These are phyloP conservation scores for Petrolisthes cinctipes DNA, from an alignment of 2,888 invertebrate species.

Conservation along the genomic window DNA sequence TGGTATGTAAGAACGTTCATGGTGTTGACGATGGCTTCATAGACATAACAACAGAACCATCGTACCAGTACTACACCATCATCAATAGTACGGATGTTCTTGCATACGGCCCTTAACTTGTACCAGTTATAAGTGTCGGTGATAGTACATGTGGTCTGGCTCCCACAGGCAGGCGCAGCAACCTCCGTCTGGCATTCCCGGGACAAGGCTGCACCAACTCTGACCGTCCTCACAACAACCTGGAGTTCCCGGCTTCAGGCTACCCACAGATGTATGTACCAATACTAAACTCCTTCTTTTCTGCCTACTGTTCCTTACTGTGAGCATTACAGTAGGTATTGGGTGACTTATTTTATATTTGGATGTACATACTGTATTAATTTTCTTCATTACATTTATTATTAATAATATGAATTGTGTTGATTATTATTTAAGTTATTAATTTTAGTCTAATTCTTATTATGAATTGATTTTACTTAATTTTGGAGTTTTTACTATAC, in stretches of 20 bases:
- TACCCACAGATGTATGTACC: slow-evolving; percentile 57
- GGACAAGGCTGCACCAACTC: slow-evolving; percentile 42
- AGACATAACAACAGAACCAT: not conserved
- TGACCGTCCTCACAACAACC: slow-evolving; percentile 42
- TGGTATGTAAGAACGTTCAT: not conserved
- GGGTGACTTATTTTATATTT: not conserved
- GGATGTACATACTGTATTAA: not conserved
- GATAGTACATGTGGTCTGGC: not conserved
- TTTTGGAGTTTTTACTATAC: no score
- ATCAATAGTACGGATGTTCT: not conserved
- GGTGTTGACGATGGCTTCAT: not conserved
- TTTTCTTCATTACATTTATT: no score
- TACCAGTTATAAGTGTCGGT: not conserved
- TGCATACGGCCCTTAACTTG: not conserved
- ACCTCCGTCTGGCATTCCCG: slow-evolving; percentile 58
- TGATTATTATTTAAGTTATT: no score
- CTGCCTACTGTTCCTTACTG: not conserved
- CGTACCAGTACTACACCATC: not conserved
- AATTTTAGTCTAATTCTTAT: no score
- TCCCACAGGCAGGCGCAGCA: slow-evolving; percentile 57
- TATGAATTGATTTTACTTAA: no score
- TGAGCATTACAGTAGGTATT: not conserved
- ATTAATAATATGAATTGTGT: no score
- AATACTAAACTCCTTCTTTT: no score
- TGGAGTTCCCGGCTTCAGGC: slow-evolving; percentile 56